phyloP scores from a whole-genome alignment of 2,113 vertebrate genomes.

The Stegastes partitus region DNA sequence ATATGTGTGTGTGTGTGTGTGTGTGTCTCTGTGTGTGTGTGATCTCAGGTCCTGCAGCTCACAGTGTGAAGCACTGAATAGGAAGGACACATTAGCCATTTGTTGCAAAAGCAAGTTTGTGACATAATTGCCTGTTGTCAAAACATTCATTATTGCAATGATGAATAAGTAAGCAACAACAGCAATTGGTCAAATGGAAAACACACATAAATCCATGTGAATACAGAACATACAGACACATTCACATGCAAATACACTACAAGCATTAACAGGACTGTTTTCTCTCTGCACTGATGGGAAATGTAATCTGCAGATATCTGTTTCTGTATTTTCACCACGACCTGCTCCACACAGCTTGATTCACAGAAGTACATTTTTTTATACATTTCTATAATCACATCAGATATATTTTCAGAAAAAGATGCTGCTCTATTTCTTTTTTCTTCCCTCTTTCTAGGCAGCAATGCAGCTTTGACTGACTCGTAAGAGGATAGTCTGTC shows the following conservation, averaged over 20 bases:
- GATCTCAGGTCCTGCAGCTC: constrained; percentile 18
- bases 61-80: constrained; percentile 11
- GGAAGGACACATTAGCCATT: not conserved
- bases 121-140: constrained; percentile 1
- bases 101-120: constrained; percentile 25
- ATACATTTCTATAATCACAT: not conserved
- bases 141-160: constrained; percentile 1
- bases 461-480: constrained; percentile 24
- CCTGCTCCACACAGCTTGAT: not conserved
- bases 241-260: not conserved
- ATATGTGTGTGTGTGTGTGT: constrained; percentile 19
- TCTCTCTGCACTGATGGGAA: not conserved
- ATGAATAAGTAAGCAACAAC: not conserved
- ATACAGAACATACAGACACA: not conserved
- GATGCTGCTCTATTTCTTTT: not conserved
- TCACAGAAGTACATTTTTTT: not conserved
- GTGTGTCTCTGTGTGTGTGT: constrained; percentile 10
- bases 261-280: not conserved
- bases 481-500: constrained; percentile 45
- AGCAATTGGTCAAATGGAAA: not conserved
- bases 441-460: constrained; percentile 14
- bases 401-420: constrained; percentile 6
- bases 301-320: not conserved
- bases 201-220: constrained; percentile 1
- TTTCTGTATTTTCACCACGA: not conserved